Conservation (phyloP, 2,113 vertebrate species). For the Aythya baeri region DNA sequence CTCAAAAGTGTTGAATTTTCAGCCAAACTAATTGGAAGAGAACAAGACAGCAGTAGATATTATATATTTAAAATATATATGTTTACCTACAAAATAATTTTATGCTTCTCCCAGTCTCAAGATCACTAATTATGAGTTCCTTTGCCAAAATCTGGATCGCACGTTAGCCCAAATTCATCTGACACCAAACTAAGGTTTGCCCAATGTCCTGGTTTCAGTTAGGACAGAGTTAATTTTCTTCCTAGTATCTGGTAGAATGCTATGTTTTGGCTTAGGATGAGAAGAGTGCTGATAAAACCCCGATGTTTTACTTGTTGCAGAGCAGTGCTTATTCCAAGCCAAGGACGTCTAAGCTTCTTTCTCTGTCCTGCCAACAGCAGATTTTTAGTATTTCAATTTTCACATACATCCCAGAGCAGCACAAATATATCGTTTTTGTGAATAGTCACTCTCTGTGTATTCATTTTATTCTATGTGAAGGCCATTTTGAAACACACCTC, state of each 20-base stretch:
- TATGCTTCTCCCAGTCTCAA: background rate
- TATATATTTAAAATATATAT: background rate
- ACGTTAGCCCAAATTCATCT: background rate
- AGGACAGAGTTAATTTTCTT: no score
- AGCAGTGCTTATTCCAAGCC: no score
- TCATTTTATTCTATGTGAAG: background rate
- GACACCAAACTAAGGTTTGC: background rate
- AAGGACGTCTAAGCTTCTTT: no score
- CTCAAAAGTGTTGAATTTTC: background rate
- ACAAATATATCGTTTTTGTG: background rate
- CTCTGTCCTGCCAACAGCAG: background rate
- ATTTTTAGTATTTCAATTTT: background rate
- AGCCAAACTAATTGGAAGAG: background rate
- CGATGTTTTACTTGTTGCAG: no score
- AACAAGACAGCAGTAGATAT: background rate
- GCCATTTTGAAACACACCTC: background rate
- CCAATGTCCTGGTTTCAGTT: no score
- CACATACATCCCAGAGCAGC: background rate
- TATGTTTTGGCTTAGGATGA: no score
- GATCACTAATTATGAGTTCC: background rate
- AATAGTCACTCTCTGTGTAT: background rate
- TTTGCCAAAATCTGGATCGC: background rate
- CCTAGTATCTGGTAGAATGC: no score
- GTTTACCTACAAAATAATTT: background rate
- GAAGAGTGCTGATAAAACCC: no score